Base-by-base conservation (phyloP, 2,113 vertebrate genomes). In the Seriola aureovittata region DNA sequence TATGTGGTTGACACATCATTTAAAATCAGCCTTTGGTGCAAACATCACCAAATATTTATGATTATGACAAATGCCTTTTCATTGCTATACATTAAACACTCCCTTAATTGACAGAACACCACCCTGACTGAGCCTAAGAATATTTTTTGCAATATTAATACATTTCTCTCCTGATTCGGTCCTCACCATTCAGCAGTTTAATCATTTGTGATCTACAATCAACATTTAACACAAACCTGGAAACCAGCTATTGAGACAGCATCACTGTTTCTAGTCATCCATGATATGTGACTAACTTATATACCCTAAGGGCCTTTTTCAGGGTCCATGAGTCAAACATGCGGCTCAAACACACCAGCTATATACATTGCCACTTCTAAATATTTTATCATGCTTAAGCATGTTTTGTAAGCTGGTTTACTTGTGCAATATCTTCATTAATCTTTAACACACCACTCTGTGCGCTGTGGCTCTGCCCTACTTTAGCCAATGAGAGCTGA, bases 331-430 rank as follows among this genome's bases (percentile, higher is more conserved):
- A 86, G 83, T 90, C 78, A 82, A 88, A 52, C 70, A 62, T n/a
- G 38, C 54, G 42, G 75, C 71, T 87, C 65, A 80, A 75, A 75
- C 52, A 85, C 73, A 66, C 65, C 23, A 57, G 54, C 65, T 55
- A 25, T 93, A 81, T 92, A 82, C 67, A 89, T 87, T 75, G 66
- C 75, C 11, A 67, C 73, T 34, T 81, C 78, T 94, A 88, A 94
- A 94, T 92, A 93, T 94, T 93, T 92, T 40, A 90, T 89, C 14
- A 82, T 57, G 71, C 70, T 77, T 88, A 88, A 88, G 84, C 67
- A 85, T 89, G 82, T 92, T 94, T 85, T 91, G 87, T 85, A 86
- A 88, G 82, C 83, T 40, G 62, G 80, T 86, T 88, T 85, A 85
- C 78, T 91, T 71, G 58, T 81, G 84, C 85, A 82, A 67, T 87